Percentiles rank a stretch among this genome's conserved stretches.
Evolutionary conservation across 2,888 invertebrate genomes (phyloP).

Genomic region (Hemistola chrysoprasaria): DNA sequence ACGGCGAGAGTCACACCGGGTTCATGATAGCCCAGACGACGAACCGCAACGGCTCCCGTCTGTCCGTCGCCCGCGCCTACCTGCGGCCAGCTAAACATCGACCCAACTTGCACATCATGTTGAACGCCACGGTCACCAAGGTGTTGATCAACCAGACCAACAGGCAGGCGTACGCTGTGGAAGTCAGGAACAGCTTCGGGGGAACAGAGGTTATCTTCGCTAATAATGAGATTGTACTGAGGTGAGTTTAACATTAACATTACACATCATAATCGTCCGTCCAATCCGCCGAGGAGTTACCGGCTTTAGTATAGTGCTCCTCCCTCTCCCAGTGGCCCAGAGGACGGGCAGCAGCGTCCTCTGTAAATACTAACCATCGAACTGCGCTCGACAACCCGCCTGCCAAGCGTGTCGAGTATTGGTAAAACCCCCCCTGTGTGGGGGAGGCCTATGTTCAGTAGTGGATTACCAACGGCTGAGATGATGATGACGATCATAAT

Average conservation of each 20-base stretch:
- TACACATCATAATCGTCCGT: too few relatives aligned
- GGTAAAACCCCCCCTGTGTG: too few relatives aligned
- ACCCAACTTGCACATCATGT: conserved; percentile 90
- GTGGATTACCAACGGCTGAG: too few relatives aligned
- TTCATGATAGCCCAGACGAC: conserved; percentile 95
- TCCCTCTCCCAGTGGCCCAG: too few relatives aligned
- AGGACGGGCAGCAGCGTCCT: too few relatives aligned
- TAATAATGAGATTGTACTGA: conserved; percentile 85
- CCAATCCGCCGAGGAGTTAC: too few relatives aligned
- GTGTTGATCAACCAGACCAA: conserved; percentile 89
- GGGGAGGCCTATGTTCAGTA: too few relatives aligned
- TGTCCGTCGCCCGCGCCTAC: conserved; percentile 91
- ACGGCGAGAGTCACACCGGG: conserved; percentile 90
- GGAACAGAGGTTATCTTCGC: conserved; percentile 83
- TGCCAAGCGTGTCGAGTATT: too few relatives aligned
- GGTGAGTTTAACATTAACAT: conserved; percentile 64
- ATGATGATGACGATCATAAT: too few relatives aligned
- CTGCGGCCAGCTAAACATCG: conserved; percentile 89
- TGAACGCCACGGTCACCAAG: conserved; percentile 90
- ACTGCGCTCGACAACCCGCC: too few relatives aligned
- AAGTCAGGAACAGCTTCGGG: conserved; percentile 83
- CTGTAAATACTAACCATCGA: too few relatives aligned
- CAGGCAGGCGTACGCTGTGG: conserved; percentile 89
- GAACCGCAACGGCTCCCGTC: conserved; percentile 91
- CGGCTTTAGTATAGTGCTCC: too few relatives aligned